Evolutionary conservation across 2,113 vertebrate species (phyloP).

Genomic region (Catharus bicknelli): DNA sequence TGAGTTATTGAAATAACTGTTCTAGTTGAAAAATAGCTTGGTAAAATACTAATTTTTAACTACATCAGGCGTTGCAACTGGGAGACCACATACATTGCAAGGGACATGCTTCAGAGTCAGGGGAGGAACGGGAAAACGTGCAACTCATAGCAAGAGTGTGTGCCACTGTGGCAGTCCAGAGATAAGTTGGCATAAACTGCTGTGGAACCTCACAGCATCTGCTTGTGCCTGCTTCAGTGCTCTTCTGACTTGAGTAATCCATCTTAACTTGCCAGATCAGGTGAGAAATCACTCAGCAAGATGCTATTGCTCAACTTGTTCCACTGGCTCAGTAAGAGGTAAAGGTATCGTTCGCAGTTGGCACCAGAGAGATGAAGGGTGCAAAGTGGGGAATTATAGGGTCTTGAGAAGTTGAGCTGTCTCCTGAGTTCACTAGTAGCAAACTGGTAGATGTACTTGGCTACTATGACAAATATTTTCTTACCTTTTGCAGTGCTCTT

Average conservation of each 20-base stretch:
- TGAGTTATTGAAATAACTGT: background rate
- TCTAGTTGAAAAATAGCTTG: background rate
- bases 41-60: background rate
- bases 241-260: constrained; percentile 25
- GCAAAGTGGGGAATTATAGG: background rate
- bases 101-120: background rate
- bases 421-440: background rate
- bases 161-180: background rate
- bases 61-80: background rate
- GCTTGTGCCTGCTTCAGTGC: background rate
- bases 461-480: background rate
- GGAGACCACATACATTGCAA: rapidly evolving
- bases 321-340: background rate
- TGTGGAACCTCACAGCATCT: background rate
- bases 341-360: rapidly evolving
- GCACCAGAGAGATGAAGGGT: background rate
- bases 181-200: constrained; percentile 6
- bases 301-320: background rate
- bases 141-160: background rate
- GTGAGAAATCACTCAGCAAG: constrained; percentile 34
- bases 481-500: background rate
- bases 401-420: background rate
- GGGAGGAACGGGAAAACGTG: background rate
- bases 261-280: background rate
- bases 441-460: background rate